Evolutionary conservation across 2,888 invertebrate species (phyloP).

Genomic region (Agrochola litura): DNA sequence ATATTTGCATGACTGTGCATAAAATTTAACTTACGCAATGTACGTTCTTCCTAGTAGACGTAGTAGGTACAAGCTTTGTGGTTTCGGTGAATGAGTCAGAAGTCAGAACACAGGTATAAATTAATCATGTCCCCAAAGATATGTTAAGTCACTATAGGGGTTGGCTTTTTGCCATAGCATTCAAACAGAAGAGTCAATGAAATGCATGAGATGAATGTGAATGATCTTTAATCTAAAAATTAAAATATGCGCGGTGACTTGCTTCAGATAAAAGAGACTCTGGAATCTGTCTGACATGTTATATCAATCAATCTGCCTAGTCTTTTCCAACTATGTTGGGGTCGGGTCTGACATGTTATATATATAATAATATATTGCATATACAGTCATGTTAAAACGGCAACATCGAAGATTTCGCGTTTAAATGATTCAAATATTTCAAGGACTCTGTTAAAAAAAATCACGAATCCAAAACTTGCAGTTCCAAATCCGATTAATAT

Average conservation of each 20-base stretch:
- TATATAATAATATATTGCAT: no score
- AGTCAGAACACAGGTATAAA: neutral
- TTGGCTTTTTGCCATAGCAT: neutral
- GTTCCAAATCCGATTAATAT: slow-evolving; percentile 52
- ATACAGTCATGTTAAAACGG: no score
- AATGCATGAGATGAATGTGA: neutral
- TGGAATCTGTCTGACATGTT: neutral
- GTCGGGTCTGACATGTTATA: no score
- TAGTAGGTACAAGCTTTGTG: slow-evolving; percentile 1
- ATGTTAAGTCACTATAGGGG: neutral
- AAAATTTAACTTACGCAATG: neutral
- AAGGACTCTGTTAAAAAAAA: slow-evolving; percentile 1
- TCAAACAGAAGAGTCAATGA: neutral
- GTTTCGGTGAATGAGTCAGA: slow-evolving; percentile 11
- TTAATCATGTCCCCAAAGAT: neutral
- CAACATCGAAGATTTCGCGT: neutral
- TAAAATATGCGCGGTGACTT: neutral
- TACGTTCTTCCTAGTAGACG: slow-evolving; percentile 7
- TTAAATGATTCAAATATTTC: neutral
- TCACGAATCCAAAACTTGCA: slow-evolving; percentile 18
- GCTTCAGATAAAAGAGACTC: neutral
- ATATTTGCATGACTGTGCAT: slow-evolving; percentile 33
- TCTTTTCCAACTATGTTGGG: no score
- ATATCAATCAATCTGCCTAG: no score
- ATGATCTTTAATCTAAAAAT: neutral